Evolutionary conservation across 2,888 invertebrate genomes (phyloP).

Genomic region (Koerneria pararmatus): DNA sequence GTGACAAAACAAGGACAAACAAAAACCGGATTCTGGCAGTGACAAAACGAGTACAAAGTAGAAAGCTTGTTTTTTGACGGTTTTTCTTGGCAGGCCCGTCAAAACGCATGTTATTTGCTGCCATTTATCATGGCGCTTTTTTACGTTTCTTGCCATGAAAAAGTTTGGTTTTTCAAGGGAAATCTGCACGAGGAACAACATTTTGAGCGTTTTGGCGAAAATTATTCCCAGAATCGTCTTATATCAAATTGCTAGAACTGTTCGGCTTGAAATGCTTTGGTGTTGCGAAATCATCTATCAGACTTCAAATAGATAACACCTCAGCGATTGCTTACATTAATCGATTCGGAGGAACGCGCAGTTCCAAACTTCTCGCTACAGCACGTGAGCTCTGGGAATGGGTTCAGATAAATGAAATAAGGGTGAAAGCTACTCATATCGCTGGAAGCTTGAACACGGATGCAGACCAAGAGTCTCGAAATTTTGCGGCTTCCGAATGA

Average conservation of each 20-base stretch:
- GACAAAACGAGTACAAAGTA: no score
- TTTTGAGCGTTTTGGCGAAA: no score
- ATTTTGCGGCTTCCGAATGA: not conserved
- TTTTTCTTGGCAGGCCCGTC: no score
- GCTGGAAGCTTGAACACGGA: constrained; percentile 18
- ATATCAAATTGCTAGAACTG: constrained; percentile 21
- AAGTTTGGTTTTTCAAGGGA: no score
- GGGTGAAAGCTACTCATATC: constrained; percentile 24
- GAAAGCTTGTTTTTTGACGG: no score
- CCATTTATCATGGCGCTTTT: no score
- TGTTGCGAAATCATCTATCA: not conserved
- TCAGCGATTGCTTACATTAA: constrained; percentile 22
- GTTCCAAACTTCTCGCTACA: not conserved
- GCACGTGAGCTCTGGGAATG: constrained; percentile 13
- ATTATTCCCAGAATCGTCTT: no score
- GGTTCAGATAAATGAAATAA: not conserved
- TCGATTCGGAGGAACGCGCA: constrained; percentile 18
- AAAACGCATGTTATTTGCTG: no score
- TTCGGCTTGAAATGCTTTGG: constrained; percentile 7
- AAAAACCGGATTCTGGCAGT: no score
- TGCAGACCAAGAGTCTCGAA: constrained; percentile 15
- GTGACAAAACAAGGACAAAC: no score
- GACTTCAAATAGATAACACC: constrained; percentile 18
- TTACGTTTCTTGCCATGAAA: no score
- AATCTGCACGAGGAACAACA: no score